A percentile compares a stretch with the other conserved stretches of the same genome.
Conservation (phyloP, 2,797 vertebrate genomes). For the Danio choprae region DNA sequence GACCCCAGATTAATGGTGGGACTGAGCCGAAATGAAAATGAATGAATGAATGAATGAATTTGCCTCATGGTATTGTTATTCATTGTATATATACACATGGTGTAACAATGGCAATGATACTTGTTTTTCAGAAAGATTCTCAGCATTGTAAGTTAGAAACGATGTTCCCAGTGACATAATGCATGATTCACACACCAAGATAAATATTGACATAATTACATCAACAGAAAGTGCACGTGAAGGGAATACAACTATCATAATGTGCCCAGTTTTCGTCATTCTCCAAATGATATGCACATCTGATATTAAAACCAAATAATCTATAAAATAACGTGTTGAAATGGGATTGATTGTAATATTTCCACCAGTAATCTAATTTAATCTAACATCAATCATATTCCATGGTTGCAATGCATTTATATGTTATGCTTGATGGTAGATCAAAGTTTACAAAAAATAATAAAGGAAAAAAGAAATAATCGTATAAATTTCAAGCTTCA, state of each 20-base stretch:
- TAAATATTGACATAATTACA: constrained; percentile 9
- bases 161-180: constrained; percentile 1
- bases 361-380: neutral
- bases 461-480: too few relatives aligned
- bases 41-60: too few relatives aligned
- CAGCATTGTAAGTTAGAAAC: neutral
- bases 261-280: neutral
- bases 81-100: neutral
- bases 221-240: neutral
- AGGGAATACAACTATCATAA: too few relatives aligned
- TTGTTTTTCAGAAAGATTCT: neutral
- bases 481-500: too few relatives aligned
- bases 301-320: neutral
- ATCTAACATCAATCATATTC: neutral
- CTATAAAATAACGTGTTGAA: neutral
- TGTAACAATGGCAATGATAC: neutral
- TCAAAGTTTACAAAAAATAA: too few relatives aligned
- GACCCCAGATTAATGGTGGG: too few relatives aligned
- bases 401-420: neutral
- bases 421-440: neutral
- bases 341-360: neutral
- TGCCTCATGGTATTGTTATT: neutral
- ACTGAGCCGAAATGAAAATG: too few relatives aligned
- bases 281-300: neutral
- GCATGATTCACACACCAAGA: neutral